These are phyloP conservation scores for Cettia cetti DNA, from an alignment of 2,113 vertebrate genomes.

Conservation along the genomic window DNA sequence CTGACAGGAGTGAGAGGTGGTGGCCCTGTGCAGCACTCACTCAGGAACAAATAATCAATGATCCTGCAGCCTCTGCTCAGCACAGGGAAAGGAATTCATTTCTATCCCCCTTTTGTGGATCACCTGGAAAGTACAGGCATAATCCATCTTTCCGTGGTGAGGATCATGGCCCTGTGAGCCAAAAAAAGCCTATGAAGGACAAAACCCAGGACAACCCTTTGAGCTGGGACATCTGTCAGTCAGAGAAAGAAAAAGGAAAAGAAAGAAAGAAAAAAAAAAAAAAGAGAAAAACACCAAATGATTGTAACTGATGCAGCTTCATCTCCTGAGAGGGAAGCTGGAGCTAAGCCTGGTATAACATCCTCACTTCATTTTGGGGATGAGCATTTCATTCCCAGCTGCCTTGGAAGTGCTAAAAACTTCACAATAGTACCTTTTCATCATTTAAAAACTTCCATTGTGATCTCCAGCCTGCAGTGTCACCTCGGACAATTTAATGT, in stretches of 20 bases:
- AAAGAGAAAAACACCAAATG: not conserved
- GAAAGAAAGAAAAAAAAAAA: not conserved
- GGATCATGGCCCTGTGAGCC: not conserved
- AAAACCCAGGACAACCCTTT: not conserved
- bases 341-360: not conserved
- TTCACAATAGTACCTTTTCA: not conserved
- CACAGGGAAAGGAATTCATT: not conserved
- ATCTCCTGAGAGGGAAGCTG: rapidly evolving
- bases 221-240: rapidly evolving
- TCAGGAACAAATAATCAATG: not conserved
- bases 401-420: not conserved
- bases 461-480: not conserved
- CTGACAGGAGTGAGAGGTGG: not conserved
- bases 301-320: not conserved
- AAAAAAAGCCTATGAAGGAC: not conserved
- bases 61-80: not conserved
- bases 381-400: not conserved
- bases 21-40: not conserved
- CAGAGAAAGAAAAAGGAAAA: not conserved
- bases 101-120: not conserved
- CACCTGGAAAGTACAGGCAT: not conserved
- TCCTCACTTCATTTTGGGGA: not conserved
- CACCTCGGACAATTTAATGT: not conserved
- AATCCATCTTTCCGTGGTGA: not conserved
- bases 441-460: not conserved